A percentile compares a stretch with the other conserved stretches of the same genome.
Evolutionary conservation across 2,888 invertebrate genomes (phyloP).

Genomic region (Hypomecis punctinalis): DNA sequence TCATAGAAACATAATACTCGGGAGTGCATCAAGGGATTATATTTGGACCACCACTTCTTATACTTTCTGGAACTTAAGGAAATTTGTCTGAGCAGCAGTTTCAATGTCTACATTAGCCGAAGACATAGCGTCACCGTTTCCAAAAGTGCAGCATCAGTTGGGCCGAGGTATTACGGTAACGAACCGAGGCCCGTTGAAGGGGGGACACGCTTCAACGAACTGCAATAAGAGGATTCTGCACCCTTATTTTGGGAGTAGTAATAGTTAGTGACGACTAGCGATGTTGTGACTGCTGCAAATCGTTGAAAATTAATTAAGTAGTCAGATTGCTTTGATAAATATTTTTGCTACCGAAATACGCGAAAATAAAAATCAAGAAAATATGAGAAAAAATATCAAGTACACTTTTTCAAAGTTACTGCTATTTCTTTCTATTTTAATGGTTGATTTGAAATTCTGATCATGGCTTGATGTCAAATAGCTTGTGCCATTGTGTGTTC

Average conservation of each 20-base stretch:
- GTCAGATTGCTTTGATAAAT: too few species aligned
- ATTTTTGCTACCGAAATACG: too few species aligned
- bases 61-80: background rate
- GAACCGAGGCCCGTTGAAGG: slow-evolving; percentile 62
- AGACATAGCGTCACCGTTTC: slow-evolving; percentile 51
- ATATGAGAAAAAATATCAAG: too few species aligned
- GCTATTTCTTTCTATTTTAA: too few species aligned
- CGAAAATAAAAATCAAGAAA: too few species aligned
- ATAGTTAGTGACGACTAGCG: slow-evolving; percentile 27
- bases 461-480: too few species aligned
- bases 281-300: background rate
- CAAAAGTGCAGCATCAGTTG: slow-evolving; percentile 81
- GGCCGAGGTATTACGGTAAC: slow-evolving; percentile 70
- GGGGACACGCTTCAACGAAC: slow-evolving; percentile 70
- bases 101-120: slow-evolving; percentile 43
- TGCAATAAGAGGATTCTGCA: slow-evolving; percentile 84
- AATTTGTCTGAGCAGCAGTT: slow-evolving; percentile 28
- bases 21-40: background rate
- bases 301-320: background rate
- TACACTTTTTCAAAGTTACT: too few species aligned
- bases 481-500: too few species aligned
- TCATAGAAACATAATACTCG: background rate
- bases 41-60: background rate
- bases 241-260: slow-evolving; percentile 60
- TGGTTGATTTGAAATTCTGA: too few species aligned